A percentile compares a stretch with the other conserved stretches of the same genome.
phyloP scores from a whole-genome alignment of 2,113 vertebrate genomes.

The Guaruba guarouba region DNA sequence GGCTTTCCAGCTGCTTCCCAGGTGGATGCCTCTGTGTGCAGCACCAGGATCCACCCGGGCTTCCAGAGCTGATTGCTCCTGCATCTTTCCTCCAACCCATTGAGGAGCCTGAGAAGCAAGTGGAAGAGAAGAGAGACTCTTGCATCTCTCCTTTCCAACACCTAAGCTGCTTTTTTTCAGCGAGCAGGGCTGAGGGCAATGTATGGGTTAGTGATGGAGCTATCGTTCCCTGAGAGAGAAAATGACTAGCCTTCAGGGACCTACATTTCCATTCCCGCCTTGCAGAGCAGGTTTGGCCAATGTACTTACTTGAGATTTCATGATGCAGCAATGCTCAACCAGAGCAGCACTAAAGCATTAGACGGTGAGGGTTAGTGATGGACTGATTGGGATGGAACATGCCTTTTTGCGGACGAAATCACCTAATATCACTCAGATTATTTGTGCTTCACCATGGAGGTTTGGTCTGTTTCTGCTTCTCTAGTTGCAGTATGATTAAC shows the following conservation, averaged over 20 bases:
- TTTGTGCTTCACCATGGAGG: neutral
- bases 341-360: neutral
- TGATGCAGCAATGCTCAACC: neutral
- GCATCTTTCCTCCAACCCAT: neutral
- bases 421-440: neutral
- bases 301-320: neutral
- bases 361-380: neutral
- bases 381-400: neutral
- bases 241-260: neutral
- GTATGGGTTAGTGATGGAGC: neutral
- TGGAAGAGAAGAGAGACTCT: neutral
- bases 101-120: neutral
- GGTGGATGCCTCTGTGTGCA: neutral
- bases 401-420: neutral
- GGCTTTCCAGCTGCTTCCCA: neutral
- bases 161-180: neutral
- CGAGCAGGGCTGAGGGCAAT: neutral
- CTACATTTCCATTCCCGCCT: neutral
- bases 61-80: neutral
- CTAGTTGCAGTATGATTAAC: neutral
- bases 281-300: neutral
- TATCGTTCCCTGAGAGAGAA: neutral
- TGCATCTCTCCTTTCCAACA: neutral
- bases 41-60: neutral
- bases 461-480: neutral